A percentile compares a stretch with the other conserved stretches of the same genome.
These are phyloP conservation scores for Eulithis testata DNA, from an alignment of 2,888 invertebrate genomes.

Conservation along the genomic window DNA sequence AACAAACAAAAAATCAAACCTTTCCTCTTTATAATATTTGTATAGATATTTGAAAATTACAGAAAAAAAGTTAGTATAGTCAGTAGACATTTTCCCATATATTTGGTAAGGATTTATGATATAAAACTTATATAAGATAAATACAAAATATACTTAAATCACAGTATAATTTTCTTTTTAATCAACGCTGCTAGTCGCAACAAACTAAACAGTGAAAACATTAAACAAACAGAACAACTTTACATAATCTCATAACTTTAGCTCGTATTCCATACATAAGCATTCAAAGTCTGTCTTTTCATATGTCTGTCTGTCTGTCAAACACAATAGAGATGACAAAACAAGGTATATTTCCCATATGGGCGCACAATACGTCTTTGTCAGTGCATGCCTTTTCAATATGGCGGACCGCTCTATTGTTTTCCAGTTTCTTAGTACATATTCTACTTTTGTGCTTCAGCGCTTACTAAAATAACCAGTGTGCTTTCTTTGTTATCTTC, in stretches of 20 bases:
- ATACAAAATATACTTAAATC: too few relatives aligned
- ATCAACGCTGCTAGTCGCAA: not conserved
- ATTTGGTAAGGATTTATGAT: too few relatives aligned
- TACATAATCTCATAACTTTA: constrained; percentile 50
- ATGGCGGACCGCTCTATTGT: constrained; percentile 63
- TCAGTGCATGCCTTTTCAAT: constrained; percentile 60
- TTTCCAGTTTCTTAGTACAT: constrained; percentile 57
- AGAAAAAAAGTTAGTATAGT: too few relatives aligned
- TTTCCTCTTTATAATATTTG: too few relatives aligned
- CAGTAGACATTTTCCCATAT: too few relatives aligned
- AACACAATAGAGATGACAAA: constrained; percentile 78
- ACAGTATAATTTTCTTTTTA: too few relatives aligned
- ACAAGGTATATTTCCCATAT: constrained; percentile 81
- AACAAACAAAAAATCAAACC: too few relatives aligned
- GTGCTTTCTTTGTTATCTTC: constrained; percentile 25
- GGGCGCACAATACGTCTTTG: constrained; percentile 76
- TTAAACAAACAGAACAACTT: constrained; percentile 40
- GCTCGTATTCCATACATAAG: constrained; percentile 66
- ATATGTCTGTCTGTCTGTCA: constrained; percentile 80
- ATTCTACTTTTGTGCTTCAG: constrained; percentile 35
- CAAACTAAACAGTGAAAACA: constrained; percentile 31
- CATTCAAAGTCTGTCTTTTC: constrained; percentile 80
- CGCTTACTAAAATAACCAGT: constrained; percentile 7
- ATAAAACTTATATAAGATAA: too few relatives aligned
- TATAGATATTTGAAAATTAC: too few relatives aligned